phyloP scores from a whole-genome alignment of 2,113 vertebrate genomes.

The Marcusenius ussheri region DNA sequence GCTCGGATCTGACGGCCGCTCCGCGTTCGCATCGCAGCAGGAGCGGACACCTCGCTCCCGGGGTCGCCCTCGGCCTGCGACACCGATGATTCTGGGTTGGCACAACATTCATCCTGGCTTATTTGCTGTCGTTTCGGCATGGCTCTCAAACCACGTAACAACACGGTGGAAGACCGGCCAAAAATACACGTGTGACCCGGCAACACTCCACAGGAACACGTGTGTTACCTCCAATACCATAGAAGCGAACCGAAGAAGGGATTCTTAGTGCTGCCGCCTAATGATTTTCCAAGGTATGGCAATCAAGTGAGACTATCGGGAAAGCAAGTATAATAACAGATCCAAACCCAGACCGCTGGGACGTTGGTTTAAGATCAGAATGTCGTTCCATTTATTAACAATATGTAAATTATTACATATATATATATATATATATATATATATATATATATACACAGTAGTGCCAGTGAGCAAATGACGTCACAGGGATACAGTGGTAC shows the following conservation, averaged over 20 bases:
- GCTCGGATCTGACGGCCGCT: slow-evolving; percentile 53
- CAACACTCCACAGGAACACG: not conserved
- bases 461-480: too few species aligned
- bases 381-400: not conserved
- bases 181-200: not conserved
- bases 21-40: slow-evolving; percentile 50
- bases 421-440: too few species aligned
- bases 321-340: not conserved
- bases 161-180: not conserved
- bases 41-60: slow-evolving; percentile 20
- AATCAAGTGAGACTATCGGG: not conserved
- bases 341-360: not conserved
- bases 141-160: not conserved
- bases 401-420: not conserved
- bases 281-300: not conserved
- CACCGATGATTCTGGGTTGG: not conserved
- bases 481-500: too few species aligned
- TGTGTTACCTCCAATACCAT: not conserved
- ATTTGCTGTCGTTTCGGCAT: slow-evolving; percentile 1
- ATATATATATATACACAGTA: too few species aligned
- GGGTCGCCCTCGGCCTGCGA: slow-evolving; percentile 9
- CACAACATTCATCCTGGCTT: not conserved
- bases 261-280: not conserved
- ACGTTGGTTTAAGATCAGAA: not conserved
- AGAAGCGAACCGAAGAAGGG: not conserved